Base-by-base conservation (phyloP, 2,113 vertebrate genomes). In the Merops nubicus region DNA sequence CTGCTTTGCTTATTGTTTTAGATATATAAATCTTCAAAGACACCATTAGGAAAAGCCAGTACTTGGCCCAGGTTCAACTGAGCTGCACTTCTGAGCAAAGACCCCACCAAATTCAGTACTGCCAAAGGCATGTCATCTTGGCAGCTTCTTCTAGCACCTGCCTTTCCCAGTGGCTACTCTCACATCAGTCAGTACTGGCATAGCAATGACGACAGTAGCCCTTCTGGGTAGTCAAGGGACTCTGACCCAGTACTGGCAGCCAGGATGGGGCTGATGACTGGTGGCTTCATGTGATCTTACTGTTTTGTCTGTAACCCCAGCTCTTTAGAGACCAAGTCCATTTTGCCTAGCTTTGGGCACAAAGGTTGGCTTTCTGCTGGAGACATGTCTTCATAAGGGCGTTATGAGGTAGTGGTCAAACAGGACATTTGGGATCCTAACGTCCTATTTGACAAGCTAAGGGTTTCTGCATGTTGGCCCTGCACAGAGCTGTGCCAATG, bases 1-100 rank as follows among this genome's bases (percentile, higher is more conserved):
- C 72, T 93, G 47, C 83, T 95, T 97, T 92, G 23, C 56, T 89
- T 91, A 72, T 43, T 83, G 72, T 87, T 96, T 95, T 83, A 65
- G 96, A 94, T 80, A 68, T 38, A 60, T 23, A 36, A 50, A 26
- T 67, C 23, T 90, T 94, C 57, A 74, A 73, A 79, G 33, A 26
- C 14, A 45, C 12, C 12, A 20, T 42, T 62, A 73, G 33, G 12
- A 63, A 91, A 80, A 88, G 23, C 19, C 42, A 12, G 8, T 23
- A 13, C 33, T 76, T 42, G 50, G 7, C 34, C 14, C 29, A 19
- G 9, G 16, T 56, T 4, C 1, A 13, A 68, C 20, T 73, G 47
- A 62, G n/a, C 16, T 56, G 19, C 15, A 8, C 11, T 95, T 82
- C 38, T 4, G 4, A 88, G 34, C 12, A 42, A 63, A 72, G n/a